These are phyloP conservation scores for Stylophora pistillata DNA, from an alignment of 64 coral and sea anemone species.

Conservation along the genomic window DNA sequence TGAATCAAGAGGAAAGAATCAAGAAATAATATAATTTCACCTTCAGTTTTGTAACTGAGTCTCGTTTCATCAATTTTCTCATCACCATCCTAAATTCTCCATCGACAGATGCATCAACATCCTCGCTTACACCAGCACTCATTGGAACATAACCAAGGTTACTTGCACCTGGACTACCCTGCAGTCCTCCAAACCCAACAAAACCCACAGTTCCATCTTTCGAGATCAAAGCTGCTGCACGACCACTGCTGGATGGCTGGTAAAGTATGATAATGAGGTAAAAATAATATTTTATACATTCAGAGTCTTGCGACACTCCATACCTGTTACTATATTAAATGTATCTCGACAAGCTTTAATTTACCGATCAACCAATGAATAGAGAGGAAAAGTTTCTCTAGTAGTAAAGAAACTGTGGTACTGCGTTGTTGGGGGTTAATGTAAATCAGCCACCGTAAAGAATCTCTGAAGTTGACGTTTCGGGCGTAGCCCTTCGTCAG, in stretches of 20 bases:
- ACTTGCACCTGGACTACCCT: constrained; percentile 44
- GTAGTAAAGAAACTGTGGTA: too few species aligned
- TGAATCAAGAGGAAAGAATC: too few species aligned
- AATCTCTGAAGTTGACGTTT: not conserved
- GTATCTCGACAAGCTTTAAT: too few species aligned
- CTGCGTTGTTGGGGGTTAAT: too few species aligned
- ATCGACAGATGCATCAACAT: constrained; percentile 79
- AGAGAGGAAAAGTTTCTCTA: too few species aligned
- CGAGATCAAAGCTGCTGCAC: constrained; percentile 77
- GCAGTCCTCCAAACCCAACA: constrained; percentile 79
- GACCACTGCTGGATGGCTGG: constrained; percentile 98
- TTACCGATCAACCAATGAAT: too few species aligned
- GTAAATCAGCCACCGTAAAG: not conserved
- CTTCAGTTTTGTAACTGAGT: constrained; percentile 95
- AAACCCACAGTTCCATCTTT: constrained; percentile 90
- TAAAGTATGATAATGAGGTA: not conserved
- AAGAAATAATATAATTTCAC: not conserved
- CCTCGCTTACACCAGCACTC: constrained; percentile 43
- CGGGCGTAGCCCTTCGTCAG: not conserved
- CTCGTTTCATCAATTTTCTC: constrained; percentile 92
- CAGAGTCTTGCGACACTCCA: too few species aligned
- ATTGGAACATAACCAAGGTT: constrained; percentile 86
- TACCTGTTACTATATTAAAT: too few species aligned
- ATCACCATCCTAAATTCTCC: constrained; percentile 90
- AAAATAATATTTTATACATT: too few species aligned